These are phyloP conservation scores for Diarsia brunnea DNA, from an alignment of 2,888 invertebrate genomes.

Conservation along the genomic window DNA sequence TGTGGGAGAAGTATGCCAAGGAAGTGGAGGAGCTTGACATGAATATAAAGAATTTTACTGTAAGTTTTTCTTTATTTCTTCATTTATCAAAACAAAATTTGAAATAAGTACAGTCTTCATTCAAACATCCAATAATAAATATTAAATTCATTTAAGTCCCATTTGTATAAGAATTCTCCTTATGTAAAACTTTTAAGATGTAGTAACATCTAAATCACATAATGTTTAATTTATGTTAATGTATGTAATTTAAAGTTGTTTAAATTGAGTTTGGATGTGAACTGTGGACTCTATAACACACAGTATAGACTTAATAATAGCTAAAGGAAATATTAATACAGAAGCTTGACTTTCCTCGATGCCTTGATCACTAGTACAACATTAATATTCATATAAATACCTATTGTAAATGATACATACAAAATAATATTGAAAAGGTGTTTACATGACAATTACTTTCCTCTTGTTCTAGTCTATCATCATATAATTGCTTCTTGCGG, in stretches of 20 bases:
- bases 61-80: conserved; percentile 84
- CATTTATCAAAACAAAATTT: not conserved
- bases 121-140: not conserved
- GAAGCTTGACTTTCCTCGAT: not conserved
- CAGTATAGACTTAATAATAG: not conserved
- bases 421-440: not conserved
- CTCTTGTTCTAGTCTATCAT: not conserved
- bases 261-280: not conserved
- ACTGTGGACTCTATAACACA: not conserved
- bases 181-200: not conserved
- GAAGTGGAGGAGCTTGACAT: conserved; percentile 97
- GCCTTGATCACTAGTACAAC: too few relatives aligned
- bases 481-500: not conserved
- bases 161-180: not conserved
- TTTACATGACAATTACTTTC: conserved; percentile 10
- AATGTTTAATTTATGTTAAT: conserved; percentile 21
- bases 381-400: not conserved
- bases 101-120: not conserved
- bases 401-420: not conserved
- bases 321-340: not conserved
- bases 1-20: conserved; percentile 97
- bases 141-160: not conserved
- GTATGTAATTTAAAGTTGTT: conserved; percentile 9
- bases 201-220: not conserved
- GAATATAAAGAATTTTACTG: conserved; percentile 97